Evolutionary conservation across 1,140 invertebrate genomes (phyloP).

Genomic region (Bombus polaris): DNA sequence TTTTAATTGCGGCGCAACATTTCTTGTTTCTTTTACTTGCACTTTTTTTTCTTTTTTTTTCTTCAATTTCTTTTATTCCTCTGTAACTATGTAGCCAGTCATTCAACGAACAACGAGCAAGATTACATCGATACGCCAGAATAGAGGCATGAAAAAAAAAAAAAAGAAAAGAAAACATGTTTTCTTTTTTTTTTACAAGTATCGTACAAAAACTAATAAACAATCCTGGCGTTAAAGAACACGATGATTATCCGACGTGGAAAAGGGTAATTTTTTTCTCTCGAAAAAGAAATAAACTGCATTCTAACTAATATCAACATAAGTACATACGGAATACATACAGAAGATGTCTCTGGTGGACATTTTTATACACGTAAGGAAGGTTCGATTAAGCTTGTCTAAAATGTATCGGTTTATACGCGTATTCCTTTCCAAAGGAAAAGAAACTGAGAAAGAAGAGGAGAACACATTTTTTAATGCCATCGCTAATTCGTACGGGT

Average conservation of each 20-base stretch:
- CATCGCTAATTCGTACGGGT: background rate
- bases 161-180: background rate
- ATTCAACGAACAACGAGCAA: background rate
- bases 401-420: background rate
- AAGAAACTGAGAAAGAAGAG: background rate
- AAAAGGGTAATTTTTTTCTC: background rate
- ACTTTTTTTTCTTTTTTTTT: background rate
- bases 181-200: background rate
- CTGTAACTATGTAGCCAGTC: background rate
- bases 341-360: background rate
- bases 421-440: background rate
- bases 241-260: background rate
- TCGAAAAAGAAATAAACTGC: background rate
- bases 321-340: background rate
- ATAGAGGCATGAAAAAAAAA: background rate
- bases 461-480: background rate
- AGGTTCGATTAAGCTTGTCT: constrained; percentile 34
- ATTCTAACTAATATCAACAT: background rate
- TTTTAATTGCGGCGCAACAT: background rate
- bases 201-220: background rate
- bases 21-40: background rate
- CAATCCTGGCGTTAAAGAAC: background rate
- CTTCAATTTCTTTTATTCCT: background rate
- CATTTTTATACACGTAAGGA: constrained; percentile 24
- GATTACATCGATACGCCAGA: constrained; percentile 1